Evolutionary conservation across 1,140 invertebrate genomes (phyloP).

Genomic region (Papilio aristodemus): DNA sequence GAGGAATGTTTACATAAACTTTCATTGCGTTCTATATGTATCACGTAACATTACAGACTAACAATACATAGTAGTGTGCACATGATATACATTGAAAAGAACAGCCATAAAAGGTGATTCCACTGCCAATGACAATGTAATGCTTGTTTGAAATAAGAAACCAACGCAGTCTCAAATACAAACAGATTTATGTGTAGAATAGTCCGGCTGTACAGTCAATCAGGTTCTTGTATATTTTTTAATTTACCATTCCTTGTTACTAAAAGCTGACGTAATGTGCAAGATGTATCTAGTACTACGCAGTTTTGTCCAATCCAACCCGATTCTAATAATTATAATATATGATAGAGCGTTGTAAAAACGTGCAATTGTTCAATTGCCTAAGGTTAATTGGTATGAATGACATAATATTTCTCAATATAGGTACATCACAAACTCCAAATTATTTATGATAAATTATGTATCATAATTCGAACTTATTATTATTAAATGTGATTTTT

Average conservation of each 20-base stretch:
- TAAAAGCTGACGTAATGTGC: neutral
- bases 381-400: slow-evolving; percentile 2
- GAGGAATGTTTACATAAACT: neutral
- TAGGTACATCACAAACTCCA: neutral
- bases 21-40: neutral
- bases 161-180: no score
- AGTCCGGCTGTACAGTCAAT: no score
- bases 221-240: no score
- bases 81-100: no score
- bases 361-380: neutral
- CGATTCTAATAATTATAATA: neutral
- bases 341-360: neutral
- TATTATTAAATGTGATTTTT: no score
- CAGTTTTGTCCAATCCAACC: slow-evolving; percentile 2
- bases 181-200: no score
- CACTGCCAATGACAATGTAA: neutral
- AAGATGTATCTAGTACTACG: neutral
- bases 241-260: no score
- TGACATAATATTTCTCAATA: neutral
- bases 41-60: neutral
- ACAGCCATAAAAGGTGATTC: neutral
- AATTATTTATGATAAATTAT: neutral
- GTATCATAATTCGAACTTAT: no score
- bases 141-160: no score
- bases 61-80: neutral